Evolutionary conservation across 2,888 invertebrate species (phyloP), one percentile per base, ranked within the genome.

Genomic region (Shargacucullia verbasci): DNA sequence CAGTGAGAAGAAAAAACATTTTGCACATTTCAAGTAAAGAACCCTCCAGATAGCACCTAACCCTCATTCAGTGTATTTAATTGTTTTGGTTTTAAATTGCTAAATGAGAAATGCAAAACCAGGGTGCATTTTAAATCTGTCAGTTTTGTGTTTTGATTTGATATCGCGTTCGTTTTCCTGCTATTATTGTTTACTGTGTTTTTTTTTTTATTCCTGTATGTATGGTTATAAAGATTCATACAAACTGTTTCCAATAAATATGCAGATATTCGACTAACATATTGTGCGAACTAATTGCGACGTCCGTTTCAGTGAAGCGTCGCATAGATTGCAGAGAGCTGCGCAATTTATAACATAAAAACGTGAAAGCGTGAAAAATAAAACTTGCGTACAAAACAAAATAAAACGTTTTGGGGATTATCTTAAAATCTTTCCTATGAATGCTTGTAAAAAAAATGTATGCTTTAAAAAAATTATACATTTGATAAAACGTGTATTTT

Each of bases 51-150:
- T 79, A 79, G 72, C 78, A 82, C 79, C 85, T 84, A 84, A 87
- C 84, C 84, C 85, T 84, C 83, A 82, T 86, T 84, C 83, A 79
- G 74, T 83, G 85, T 81, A 80, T 87, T 91, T 91, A 90, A 93
- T 92, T 92, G 91, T 93, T 92, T 91, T 88, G 88, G 86, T 92
- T 92, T 89, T 80, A 83, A 87, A 85, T 84, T 86, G 81, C 73
- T 80, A 86, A 89, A 86, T 82, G 80, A 78, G 73, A 80, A 83
- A 84, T 83, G 76, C 73, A 74, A 82, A 81, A 81, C 71, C 64
- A 78, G 89, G 88, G 88, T 89, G 89, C 81, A 89, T 90, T 88
- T 85, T 81, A 87, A 84, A 79, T 59, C 39, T 40, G 47, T 49
- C 11, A 40, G 64, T 54, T 62, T 73, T 73, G 58, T 61, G 31